phyloP scores from a whole-genome alignment of 1,140 invertebrate species.

The Hydropsyche tenuis region DNA sequence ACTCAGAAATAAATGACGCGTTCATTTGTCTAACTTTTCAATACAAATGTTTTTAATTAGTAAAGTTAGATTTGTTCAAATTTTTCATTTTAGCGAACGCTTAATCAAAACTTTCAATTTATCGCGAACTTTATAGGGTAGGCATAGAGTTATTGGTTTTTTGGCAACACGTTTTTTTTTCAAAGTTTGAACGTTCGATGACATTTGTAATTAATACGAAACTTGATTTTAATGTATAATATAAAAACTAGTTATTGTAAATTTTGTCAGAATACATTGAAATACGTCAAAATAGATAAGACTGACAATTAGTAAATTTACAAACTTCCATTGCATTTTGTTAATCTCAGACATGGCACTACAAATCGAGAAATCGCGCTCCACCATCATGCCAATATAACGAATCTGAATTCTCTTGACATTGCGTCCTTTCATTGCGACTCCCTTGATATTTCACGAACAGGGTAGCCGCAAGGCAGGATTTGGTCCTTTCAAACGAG shows the following conservation, averaged over 20 bases:
- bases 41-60: slow-evolving; percentile 7
- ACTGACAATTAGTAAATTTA: no score
- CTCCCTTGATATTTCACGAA: slow-evolving; percentile 3
- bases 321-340: no score
- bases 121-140: background rate
- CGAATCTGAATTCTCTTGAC: background rate
- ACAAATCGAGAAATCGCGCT: slow-evolving; percentile 1
- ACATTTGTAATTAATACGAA: no score
- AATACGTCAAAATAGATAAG: no score
- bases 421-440: background rate
- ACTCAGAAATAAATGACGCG: background rate
- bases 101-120: slow-evolving; percentile 23
- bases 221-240: no score
- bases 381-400: slow-evolving; percentile 5
- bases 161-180: no score
- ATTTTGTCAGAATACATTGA: no score
- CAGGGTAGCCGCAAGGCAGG: background rate
- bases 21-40: slow-evolving; percentile 20
- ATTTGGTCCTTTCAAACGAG: slow-evolving; percentile 6
- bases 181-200: no score
- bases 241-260: no score
- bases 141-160: no score
- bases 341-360: background rate
- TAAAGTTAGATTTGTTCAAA: slow-evolving; percentile 6
- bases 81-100: slow-evolving; percentile 10